Conservation (phyloP, 2,113 vertebrate species). For the Bubalus kerabau region DNA sequence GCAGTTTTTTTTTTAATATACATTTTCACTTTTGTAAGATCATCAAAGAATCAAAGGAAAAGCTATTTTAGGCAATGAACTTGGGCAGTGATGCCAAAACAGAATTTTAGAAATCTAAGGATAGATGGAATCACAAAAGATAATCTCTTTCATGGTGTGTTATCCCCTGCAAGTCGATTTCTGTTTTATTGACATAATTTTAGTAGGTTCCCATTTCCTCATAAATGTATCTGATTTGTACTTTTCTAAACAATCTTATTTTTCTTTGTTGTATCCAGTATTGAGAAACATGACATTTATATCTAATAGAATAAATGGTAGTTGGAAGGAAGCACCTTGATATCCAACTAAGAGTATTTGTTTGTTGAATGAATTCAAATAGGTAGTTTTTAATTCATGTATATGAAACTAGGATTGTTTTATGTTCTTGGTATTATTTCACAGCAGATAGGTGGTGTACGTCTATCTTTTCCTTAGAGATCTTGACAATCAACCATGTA, state of each 20-base stretch:
- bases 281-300: not conserved
- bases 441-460: not conserved
- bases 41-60: slow-evolving; percentile 3
- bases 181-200: not conserved
- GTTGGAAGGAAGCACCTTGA: not conserved
- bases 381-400: not conserved
- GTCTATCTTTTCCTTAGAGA: not conserved
- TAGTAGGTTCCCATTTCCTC: not conserved
- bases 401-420: slow-evolving; percentile 7
- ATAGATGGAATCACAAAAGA: slow-evolving; percentile 26
- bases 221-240: not conserved
- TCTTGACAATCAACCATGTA: not conserved
- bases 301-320: not conserved
- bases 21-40: slow-evolving; percentile 41
- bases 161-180: slow-evolving; percentile 4
- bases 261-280: not conserved
- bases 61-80: slow-evolving; percentile 27
- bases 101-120: slow-evolving; percentile 31
- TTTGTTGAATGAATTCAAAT: slow-evolving; percentile 23
- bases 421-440: not conserved
- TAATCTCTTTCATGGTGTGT: not conserved
- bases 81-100: slow-evolving; percentile 37
- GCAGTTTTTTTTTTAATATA: not conserved
- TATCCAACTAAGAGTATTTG: not conserved
- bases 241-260: slow-evolving; percentile 4